Evolutionary conservation across 1,140 invertebrate genomes (phyloP), one percentile per base, ranked within the genome.

Genomic region (Eciton burchellii): DNA sequence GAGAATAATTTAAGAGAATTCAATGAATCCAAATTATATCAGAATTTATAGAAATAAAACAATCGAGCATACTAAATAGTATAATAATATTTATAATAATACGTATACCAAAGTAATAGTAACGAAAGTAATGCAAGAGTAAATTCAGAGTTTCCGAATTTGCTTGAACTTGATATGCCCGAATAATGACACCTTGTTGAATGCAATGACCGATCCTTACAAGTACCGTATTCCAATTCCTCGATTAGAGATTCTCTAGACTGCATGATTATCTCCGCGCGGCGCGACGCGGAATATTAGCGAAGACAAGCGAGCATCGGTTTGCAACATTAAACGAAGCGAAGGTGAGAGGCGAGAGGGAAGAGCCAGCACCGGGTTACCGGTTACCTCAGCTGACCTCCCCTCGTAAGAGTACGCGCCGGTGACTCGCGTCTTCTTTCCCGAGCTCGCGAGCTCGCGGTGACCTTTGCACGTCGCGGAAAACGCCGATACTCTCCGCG

Each of bases 401-500:
- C 86, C 86, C 85, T 87, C 76, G 82, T 84, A 87, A 88, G 86
- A 84, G 85, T 88, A 84, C 86, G 83, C 85, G 86, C 71, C 85
- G 82, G 85, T 87, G 85, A 87, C 82, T 84, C 86, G 82, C 86
- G 82, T 87, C 86, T 88, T 87, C 85, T 88, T 88, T 88, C 86
- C 86, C 65, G 83, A 87, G 86, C 82, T 24, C 11, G 59, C 65
- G 84, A 82, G 86, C 62, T 85, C 76, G 82, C 77, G 71, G 59
- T 88, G 86, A 88, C 86, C 86, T 88, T 88, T 88, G 86, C 86
- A 74, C 86, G 85, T 84, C 86, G 86, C 86, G 86, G 85, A 88
- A 88, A 88, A 88, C 86, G 85, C 86, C 77, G 86, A 87, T 88
- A 85, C 82, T 88, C 86, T 79, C 74, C 24, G 74, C 63, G 74